A percentile compares a stretch with the other conserved stretches of the same genome.
phyloP scores from a whole-genome alignment of 30 jellyfish, hydroid and myxozoan species.

The Cassiopea xamachana region DNA sequence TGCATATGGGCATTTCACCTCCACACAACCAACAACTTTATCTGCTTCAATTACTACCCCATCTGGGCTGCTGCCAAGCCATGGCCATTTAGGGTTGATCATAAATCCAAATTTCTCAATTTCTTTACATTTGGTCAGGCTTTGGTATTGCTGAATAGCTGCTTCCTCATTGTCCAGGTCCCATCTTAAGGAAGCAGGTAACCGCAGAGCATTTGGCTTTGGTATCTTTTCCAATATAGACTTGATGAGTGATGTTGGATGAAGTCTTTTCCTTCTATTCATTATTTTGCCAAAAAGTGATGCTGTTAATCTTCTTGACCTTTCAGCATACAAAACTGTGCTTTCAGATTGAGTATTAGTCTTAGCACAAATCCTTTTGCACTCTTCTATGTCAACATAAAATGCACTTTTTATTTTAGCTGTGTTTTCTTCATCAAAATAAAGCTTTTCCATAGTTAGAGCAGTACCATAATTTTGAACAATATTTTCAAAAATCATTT shows the following conservation, averaged over 20 bases:
- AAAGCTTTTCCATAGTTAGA: not conserved
- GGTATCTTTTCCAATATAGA: not conserved
- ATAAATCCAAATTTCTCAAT: not conserved
- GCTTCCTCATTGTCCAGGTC: constrained; percentile 3
- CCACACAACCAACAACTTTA: constrained; percentile 15
- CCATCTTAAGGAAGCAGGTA: constrained; percentile 19
- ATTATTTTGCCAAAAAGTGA: constrained; percentile 14
- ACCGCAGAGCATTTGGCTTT: not conserved
- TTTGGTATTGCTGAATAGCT: not conserved
- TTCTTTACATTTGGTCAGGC: not conserved
- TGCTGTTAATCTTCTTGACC: constrained; percentile 19
- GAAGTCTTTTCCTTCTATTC: not conserved
- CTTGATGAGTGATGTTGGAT: constrained; percentile 1
- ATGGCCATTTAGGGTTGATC: constrained; percentile 15
- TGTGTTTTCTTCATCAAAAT: not conserved
- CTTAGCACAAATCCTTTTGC: not conserved
- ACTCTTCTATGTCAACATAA: not conserved
- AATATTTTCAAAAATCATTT: not conserved
- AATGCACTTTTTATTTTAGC: not conserved
- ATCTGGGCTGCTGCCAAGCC: constrained; percentile 71
- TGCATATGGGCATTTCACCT: constrained; percentile 37
- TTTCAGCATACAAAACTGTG: not conserved
- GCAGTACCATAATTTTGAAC: not conserved
- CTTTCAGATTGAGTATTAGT: not conserved
- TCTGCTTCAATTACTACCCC: not conserved